Base-by-base conservation (phyloP, 2,888 invertebrate genomes). In the Drosophila nr. fundita region DNA sequence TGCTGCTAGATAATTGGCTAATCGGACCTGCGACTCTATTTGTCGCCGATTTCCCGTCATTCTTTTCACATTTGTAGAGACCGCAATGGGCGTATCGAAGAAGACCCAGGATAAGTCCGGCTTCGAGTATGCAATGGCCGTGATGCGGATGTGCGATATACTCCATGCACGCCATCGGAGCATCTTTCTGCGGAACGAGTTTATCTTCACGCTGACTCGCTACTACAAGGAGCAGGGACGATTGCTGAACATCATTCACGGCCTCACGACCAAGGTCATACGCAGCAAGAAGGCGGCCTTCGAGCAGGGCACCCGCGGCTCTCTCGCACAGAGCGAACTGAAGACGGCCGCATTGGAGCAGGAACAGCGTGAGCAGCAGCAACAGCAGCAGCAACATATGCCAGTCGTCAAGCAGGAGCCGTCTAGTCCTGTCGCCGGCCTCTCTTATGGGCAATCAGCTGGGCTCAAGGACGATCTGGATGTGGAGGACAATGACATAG, bases 91-190 rank as follows among this genome's bases (percentile, higher is more conserved):
- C 59, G 97, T 97, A 0, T 97, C 96, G 83, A 97, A 97, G 92
- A 95, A 94, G 76, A 97, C 97, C 0, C 97, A 97, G 93, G 96
- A 96, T 80, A 95, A 95, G 91, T 96, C 96, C 76, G 97, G 97
- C 45, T 96, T 95, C 87, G 97, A 97, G 92, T 97, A 97, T 85
- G 97, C 97, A 1, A 95, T 96, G 95, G 97, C 97, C 74, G 97
- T 97, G 6, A 97, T 97, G 97, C 97, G 97, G 91, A 96, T 97
- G 97, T 97, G 97, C 87, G 97, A 97, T 85, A 97, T 97, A 82
- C 94, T 97, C 0, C 97, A 97, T 89, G 93, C 97, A 73, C 95
- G 97, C 82, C 97, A 97, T 85, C 96, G 97, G 36, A 96, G 96
- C 92, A 93, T 97, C 61, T 96, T 97, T 95, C 93, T 97, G 65